Evolutionary conservation across 2,888 invertebrate species (phyloP).

Genomic region (Caenorhabditis doughertyi): DNA sequence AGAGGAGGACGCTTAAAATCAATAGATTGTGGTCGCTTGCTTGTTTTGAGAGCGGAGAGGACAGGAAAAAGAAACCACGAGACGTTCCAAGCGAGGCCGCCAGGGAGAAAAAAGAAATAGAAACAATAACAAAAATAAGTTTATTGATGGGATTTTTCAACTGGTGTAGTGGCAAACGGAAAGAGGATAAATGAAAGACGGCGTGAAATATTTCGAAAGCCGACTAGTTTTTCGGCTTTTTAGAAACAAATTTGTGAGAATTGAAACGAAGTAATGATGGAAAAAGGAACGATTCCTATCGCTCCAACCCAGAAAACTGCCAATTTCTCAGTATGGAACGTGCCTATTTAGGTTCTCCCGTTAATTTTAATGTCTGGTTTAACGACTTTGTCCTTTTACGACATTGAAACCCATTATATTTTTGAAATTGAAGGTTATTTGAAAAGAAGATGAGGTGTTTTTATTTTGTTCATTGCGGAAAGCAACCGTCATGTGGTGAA

Average conservation of each 20-base stretch:
- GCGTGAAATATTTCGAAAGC: background rate
- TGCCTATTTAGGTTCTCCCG: too few species aligned
- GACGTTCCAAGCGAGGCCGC: slow-evolving; percentile 31
- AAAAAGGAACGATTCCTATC: too few species aligned
- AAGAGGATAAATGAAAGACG: background rate
- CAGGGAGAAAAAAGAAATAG: slow-evolving; percentile 17
- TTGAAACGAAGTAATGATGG: too few species aligned
- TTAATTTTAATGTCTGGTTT: too few species aligned
- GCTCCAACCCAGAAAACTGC: too few species aligned
- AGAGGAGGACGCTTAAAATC: slow-evolving; percentile 51
- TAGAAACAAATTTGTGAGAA: background rate
- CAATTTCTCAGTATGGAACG: too few species aligned
- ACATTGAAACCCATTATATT: too few species aligned
- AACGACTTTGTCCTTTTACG: too few species aligned
- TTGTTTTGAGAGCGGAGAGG: slow-evolving; percentile 39
- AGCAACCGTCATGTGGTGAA: too few species aligned
- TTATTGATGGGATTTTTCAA: slow-evolving; percentile 15
- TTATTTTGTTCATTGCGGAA: too few species aligned
- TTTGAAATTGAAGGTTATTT: too few species aligned
- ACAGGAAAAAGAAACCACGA: slow-evolving; percentile 33
- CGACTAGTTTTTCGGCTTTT: background rate
- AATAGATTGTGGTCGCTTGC: slow-evolving; percentile 52
- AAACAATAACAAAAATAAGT: slow-evolving; percentile 52
- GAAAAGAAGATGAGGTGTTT: too few species aligned
- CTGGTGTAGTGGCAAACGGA: background rate